Percentiles rank a stretch among this genome's conserved stretches.
phyloP scores from a whole-genome alignment of 35 echinoderm and acorn worm species.

The Stichopus chloronotus region DNA sequence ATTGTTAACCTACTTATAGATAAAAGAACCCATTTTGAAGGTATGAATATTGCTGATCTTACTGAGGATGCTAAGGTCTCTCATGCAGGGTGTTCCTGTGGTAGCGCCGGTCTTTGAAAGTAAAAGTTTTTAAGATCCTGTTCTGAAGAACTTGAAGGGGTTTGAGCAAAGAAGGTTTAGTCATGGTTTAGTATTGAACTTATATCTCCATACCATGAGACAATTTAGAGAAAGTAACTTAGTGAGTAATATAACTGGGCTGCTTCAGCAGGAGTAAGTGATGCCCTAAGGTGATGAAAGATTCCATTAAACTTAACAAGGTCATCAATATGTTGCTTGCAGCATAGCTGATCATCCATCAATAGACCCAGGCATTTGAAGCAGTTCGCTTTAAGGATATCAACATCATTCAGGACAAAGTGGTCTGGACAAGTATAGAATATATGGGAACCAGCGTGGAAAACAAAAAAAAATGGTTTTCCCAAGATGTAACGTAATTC shows the following conservation, averaged over 20 bases:
- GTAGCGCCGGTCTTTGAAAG: constrained; percentile 11
- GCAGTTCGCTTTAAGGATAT: constrained; percentile 3
- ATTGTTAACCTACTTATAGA: too few species aligned
- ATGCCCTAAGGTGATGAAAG: too few species aligned
- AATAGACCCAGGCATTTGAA: neutral
- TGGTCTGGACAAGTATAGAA: neutral
- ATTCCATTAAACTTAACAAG: too few species aligned
- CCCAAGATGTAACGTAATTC: neutral
- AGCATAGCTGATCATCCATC: too few species aligned
- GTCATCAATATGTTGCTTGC: constrained; percentile 2
- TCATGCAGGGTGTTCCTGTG: neutral
- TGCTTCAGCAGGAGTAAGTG: too few species aligned
- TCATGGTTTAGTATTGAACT: neutral
- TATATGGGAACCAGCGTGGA: neutral
- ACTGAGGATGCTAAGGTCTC: neutral
- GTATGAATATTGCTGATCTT: neutral
- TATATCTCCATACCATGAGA: too few species aligned
- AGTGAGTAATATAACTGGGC: neutral
- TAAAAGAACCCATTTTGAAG: constrained; percentile 19
- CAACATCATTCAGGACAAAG: neutral
- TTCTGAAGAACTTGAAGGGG: too few species aligned
- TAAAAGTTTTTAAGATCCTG: too few species aligned
- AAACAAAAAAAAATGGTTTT: neutral
- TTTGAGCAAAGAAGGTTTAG: too few species aligned
- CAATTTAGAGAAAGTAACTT: too few species aligned